Evolutionary conservation across 2,888 invertebrate species (phyloP).

Genomic region (Tryphoninae sp.): DNA sequence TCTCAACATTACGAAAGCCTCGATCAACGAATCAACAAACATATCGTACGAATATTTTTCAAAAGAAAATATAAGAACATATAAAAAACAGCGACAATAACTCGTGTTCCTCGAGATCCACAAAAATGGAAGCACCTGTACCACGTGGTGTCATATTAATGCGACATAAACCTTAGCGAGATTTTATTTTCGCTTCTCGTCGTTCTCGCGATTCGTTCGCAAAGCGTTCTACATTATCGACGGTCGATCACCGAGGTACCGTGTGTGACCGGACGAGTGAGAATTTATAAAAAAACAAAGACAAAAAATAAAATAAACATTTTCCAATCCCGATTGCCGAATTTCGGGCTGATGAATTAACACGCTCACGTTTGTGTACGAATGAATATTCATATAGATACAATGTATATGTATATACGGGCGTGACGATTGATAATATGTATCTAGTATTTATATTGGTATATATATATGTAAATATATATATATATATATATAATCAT

Average conservation of each 20-base stretch:
- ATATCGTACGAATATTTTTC: too few species aligned
- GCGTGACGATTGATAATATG: slow-evolving; percentile 53
- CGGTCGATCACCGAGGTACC: too few species aligned
- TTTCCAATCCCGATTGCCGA: background rate
- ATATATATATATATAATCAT: slow-evolving; percentile 58
- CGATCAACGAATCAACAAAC: too few species aligned
- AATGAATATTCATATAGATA: slow-evolving; percentile 57
- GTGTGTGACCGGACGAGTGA: too few species aligned
- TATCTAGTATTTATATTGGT: slow-evolving; percentile 50
- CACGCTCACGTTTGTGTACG: slow-evolving; percentile 46
- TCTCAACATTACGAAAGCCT: background rate
- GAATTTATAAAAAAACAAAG: background rate
- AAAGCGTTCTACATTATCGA: background rate
- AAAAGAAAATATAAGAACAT: too few species aligned
- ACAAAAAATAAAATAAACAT: background rate
- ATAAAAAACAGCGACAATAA: background rate
- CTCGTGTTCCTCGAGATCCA: background rate
- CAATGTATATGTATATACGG: slow-evolving; percentile 54
- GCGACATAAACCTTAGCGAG: background rate
- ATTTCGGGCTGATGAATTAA: slow-evolving; percentile 46
- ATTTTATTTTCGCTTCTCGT: background rate
- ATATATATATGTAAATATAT: slow-evolving; percentile 30
- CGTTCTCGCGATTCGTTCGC: background rate
- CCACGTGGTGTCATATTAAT: background rate
- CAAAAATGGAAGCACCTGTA: background rate